These are phyloP conservation scores for Melanotaenia nigrans DNA, from an alignment of 2,797 vertebrate genomes.

Conservation along the genomic window DNA sequence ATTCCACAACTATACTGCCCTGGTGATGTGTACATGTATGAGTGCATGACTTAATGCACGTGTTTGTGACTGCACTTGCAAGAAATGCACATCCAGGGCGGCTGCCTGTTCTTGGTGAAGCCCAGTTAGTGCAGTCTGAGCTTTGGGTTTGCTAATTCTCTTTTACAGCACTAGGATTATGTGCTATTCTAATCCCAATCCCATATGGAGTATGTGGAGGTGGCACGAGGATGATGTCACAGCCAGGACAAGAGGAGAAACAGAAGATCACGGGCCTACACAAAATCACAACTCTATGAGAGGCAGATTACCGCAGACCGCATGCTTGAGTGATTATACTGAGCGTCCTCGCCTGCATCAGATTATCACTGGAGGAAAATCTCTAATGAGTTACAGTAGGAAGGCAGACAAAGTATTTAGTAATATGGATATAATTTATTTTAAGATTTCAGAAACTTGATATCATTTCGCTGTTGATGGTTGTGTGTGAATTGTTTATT, in stretches of 20 bases:
- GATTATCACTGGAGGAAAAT: constrained; percentile 23
- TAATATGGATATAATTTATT: neutral
- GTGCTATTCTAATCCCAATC: constrained; percentile 82
- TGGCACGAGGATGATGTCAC: constrained; percentile 71
- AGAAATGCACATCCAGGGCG: constrained; percentile 23
- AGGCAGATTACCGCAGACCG: constrained; percentile 55
- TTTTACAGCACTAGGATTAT: constrained; percentile 80
- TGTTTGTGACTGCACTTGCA: constrained; percentile 37
- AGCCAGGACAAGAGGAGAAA: constrained; percentile 51
- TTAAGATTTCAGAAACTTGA: neutral
- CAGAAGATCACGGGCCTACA: constrained; percentile 53
- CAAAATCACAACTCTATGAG: constrained; percentile 42
- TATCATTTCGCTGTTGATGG: neutral
- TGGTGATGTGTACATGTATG: neutral
- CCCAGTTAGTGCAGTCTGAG: constrained; percentile 66
- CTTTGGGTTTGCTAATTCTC: constrained; percentile 77
- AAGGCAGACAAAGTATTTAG: neutral
- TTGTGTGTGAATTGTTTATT: neutral
- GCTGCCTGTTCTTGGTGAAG: constrained; percentile 45
- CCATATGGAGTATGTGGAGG: constrained; percentile 76
- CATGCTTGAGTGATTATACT: constrained; percentile 29
- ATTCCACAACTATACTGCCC: neutral
- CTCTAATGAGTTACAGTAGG: neutral
- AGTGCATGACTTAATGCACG: constrained; percentile 10
- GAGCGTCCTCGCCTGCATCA: constrained; percentile 13